These are phyloP conservation scores for Tenebrio molitor DNA, from an alignment of 1,140 invertebrate genomes.

Conservation along the genomic window DNA sequence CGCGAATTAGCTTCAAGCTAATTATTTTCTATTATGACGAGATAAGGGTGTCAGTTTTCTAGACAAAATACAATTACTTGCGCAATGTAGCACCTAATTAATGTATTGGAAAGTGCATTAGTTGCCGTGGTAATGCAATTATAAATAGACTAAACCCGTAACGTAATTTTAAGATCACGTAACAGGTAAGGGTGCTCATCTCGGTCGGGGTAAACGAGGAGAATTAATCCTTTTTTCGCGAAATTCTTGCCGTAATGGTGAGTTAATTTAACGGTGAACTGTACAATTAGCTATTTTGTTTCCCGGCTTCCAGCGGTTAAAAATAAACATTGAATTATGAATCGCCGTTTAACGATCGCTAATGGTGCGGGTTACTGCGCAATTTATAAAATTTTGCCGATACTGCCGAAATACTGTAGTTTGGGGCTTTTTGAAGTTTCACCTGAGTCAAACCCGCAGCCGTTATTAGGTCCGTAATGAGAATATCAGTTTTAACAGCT, in stretches of 20 bases:
- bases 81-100: conserved; percentile 7
- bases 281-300: neutral
- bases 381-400: neutral
- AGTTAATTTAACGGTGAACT: neutral
- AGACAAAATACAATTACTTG: conserved; percentile 10
- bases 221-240: neutral
- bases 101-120: conserved; percentile 27
- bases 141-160: conserved; percentile 6
- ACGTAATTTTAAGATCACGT: no score
- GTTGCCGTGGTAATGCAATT: conserved; percentile 6
- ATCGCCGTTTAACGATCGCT: neutral
- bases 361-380: neutral
- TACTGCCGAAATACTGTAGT: no score
- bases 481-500: no score
- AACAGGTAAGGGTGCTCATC: no score
- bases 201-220: neutral
- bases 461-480: no score
- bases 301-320: neutral
- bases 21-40: conserved; percentile 24
- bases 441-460: no score
- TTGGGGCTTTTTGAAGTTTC: no score
- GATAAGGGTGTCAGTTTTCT: conserved; percentile 9
- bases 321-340: neutral
- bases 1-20: neutral
- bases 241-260: neutral